phyloP scores from a whole-genome alignment of 2,113 vertebrate species.

The Phoenicopterus ruber region DNA sequence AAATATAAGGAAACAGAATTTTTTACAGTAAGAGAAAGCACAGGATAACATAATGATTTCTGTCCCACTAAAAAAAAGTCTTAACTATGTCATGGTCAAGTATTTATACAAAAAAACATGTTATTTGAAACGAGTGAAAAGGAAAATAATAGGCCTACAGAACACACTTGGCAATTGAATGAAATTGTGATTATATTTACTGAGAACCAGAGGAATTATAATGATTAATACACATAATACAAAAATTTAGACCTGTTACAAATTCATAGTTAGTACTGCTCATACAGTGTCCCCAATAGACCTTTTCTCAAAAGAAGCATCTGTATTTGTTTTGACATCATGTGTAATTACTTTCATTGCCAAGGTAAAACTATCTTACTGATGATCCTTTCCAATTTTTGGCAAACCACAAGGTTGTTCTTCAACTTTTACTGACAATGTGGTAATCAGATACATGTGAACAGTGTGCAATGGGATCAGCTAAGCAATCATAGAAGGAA shows the following conservation, averaged over 20 bases:
- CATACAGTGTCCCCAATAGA: neutral
- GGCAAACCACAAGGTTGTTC: neutral
- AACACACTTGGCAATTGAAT: neutral
- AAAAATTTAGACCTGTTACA: neutral
- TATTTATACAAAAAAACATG: neutral
- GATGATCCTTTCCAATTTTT: neutral
- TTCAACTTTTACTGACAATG: neutral
- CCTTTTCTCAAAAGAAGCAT: neutral
- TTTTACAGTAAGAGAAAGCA: neutral
- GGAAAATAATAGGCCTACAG: neutral
- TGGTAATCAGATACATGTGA: neutral
- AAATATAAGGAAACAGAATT: neutral
- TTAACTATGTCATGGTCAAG: neutral
- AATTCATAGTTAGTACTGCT: neutral
- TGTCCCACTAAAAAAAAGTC: neutral
- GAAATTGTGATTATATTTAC: neutral
- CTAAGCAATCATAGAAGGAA: neutral
- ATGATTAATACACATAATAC: neutral
- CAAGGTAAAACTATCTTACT: neutral
- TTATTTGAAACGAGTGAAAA: neutral
- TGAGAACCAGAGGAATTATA: neutral
- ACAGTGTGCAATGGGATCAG: neutral
- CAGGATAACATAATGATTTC: neutral
- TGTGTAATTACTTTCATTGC: neutral
- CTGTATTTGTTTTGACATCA: neutral